Base-by-base conservation (phyloP, 2,113 vertebrate genomes). In the Nothobranchius kuhntae region DNA sequence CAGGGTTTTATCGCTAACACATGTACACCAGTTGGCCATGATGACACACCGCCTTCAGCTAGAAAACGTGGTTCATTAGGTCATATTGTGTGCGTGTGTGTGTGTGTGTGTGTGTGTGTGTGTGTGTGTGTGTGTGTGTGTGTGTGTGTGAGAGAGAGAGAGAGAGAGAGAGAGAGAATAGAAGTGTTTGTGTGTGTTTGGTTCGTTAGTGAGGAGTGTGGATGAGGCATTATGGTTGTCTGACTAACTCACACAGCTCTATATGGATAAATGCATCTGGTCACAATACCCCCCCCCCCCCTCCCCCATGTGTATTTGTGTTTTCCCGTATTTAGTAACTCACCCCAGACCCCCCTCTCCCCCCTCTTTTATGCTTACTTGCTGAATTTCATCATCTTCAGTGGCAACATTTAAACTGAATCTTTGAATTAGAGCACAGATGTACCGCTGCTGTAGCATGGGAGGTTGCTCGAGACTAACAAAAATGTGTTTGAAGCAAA, bases 1-100 rank as follows among this genome's bases (percentile, higher is more conserved):
- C 71, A 86, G 65, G 13, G 45, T 53, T 77, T 84, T 76, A 85
- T 82, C 52, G 48, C 45, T 58, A 80, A 77, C 85, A 85, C 61
- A 76, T 87, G 82, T 53, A 68, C 64, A 21, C 47, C 69, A 61
- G 71, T 69, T 82, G 74, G 70, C 45, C 75, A 66, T 62, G 80
- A 82, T 84, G 80, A 82, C 71, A 78, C 73, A 61, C 17, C 7
- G 52, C 60, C 42, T 6, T 62, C 26, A 65, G 78, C 62, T 9
- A 50, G 12, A 79, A 65, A 65, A 82, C 72, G 53, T 14, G 30
- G 80, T 73, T 82, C 77, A 77, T 45, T 11, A 46, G 82, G 78
- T 82, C 77, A 82, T 1, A 2, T 8, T 4, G 46, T 15, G 65
- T 50, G 59, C 52, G 61, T 46, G 59, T 38, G 61, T 46, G 21